Conservation (phyloP, 2,888 invertebrate genomes). For the Acronicta alni region DNA sequence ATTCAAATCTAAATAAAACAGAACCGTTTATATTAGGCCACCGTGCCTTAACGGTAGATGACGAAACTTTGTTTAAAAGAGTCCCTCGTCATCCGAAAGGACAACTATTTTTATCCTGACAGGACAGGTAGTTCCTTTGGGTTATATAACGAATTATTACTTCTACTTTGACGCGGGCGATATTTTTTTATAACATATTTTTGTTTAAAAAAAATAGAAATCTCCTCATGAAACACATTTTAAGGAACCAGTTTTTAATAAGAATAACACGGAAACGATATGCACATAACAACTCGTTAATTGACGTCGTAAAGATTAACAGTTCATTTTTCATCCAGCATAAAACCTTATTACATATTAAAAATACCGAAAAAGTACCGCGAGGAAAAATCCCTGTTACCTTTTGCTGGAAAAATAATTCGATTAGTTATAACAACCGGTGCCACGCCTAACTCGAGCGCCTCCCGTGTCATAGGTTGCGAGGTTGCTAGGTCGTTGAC, state of each 20-base stretch:
- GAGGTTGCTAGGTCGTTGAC: slow-evolving; percentile 59
- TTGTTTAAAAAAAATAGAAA: no score
- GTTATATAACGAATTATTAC: slow-evolving; percentile 35
- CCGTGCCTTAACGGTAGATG: slow-evolving; percentile 19
- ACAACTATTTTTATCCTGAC: slow-evolving; percentile 40
- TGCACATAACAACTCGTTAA: slow-evolving; percentile 33
- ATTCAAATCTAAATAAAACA: slow-evolving; percentile 22
- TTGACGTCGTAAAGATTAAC: slow-evolving; percentile 46
- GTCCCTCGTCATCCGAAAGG: slow-evolving; percentile 25
- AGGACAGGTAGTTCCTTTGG: slow-evolving; percentile 47
- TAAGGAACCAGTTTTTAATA: slow-evolving; percentile 21
- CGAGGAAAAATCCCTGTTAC: slow-evolving; percentile 23
- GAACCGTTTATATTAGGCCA: slow-evolving; percentile 4
- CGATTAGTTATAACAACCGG: slow-evolving; percentile 48
- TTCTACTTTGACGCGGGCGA: slow-evolving; percentile 28
- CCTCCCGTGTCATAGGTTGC: slow-evolving; percentile 57
- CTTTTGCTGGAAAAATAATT: slow-evolving; percentile 43
- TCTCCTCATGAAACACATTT: slow-evolving; percentile 28
- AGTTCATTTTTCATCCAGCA: slow-evolving; percentile 27
- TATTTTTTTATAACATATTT: no score
- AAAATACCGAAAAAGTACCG: slow-evolving; percentile 20
- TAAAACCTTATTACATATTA: slow-evolving; percentile 30
- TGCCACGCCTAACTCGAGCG: slow-evolving; percentile 44
- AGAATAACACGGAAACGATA: slow-evolving; percentile 35
- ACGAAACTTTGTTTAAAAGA: slow-evolving; percentile 34